Base-by-base conservation (phyloP, 2,113 vertebrate species). In the Perca flavescens region DNA sequence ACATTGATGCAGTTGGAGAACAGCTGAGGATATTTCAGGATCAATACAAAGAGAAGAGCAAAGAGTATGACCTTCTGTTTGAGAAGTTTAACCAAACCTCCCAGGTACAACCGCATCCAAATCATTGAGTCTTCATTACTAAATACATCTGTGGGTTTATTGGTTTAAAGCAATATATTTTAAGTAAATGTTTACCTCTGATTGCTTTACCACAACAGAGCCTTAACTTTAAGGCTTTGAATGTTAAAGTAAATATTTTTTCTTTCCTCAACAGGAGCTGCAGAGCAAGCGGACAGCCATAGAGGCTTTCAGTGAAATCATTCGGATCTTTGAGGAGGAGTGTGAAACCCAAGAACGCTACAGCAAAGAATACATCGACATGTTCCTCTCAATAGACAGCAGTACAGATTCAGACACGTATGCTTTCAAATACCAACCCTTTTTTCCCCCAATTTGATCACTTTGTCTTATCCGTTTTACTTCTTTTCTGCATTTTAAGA, bases 261-360 rank as follows among this genome's bases (percentile, higher is more conserved):
- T 7, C 2, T 60, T 43, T 46, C 11, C 17, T 64, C 25, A 16
- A 16, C 52, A 96, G 97, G 98, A 99, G 95, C 97, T 99, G 74
- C 98, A 99, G 89, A 98, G 98, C 96, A 99, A 99, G 94, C 96
- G 95, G 89, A 99, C 97, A 17, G 98, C 98, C 85, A 99, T 99
- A 40, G 97, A 99, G 94, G 98, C 98, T 71, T 99, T 99, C 91
- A 97, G 97, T 69, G 97, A 99, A 96, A 99, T 97, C 79, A 99
- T 99, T 92, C 97, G 97, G 87, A 99, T 99, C 94, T 99, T 99
- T 90, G 98, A 99, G 87, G 98, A 99, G 83, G 97, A 99, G 91
- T 99, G 98, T 91, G 97, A 99, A 94, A 99, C 97, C 0, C 98
- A 99, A 74, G 98, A 99, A 89, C 96, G 97, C 88, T 99, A 98